Conservation (phyloP, 1,140 invertebrate genomes). For the Formica selysi region DNA sequence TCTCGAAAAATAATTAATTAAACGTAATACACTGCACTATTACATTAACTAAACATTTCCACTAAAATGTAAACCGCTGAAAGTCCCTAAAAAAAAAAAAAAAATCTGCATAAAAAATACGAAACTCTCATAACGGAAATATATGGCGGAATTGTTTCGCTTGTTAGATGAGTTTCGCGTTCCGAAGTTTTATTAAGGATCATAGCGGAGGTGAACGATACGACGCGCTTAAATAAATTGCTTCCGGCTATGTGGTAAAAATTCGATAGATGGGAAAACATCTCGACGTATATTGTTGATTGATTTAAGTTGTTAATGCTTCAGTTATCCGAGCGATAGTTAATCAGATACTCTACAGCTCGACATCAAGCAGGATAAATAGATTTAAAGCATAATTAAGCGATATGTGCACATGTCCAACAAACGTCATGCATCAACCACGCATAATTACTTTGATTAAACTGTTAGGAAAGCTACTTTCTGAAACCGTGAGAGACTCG, state of each 20-base stretch:
- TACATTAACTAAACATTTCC: not conserved
- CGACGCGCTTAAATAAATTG: slow-evolving; percentile 43
- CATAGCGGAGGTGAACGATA: not conserved
- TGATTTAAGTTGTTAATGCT: slow-evolving; percentile 23
- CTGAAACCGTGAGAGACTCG: not conserved
- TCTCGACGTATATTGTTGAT: slow-evolving; percentile 8
- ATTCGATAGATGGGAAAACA: slow-evolving; percentile 42
- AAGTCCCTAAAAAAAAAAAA: not conserved
- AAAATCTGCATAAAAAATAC: not conserved
- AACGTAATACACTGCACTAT: not conserved
- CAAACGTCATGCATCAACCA: slow-evolving; percentile 21
- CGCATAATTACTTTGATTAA: slow-evolving; percentile 62
- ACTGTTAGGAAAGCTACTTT: slow-evolving; percentile 41
- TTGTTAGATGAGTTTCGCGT: slow-evolving; percentile 11
- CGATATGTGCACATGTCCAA: slow-evolving; percentile 20
- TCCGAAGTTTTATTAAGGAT: slow-evolving; percentile 40
- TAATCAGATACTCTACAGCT: not conserved
- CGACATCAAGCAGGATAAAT: not conserved
- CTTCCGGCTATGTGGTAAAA: slow-evolving; percentile 18
- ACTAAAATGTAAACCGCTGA: not conserved
- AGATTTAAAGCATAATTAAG: slow-evolving; percentile 48
- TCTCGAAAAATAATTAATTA: not conserved
- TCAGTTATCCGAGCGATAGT: not conserved
- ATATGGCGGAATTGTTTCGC: not conserved
- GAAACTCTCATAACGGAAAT: not conserved